These are phyloP conservation scores for Ceratoteleas bidentatus DNA, from an alignment of 1,140 invertebrate genomes.

Conservation along the genomic window DNA sequence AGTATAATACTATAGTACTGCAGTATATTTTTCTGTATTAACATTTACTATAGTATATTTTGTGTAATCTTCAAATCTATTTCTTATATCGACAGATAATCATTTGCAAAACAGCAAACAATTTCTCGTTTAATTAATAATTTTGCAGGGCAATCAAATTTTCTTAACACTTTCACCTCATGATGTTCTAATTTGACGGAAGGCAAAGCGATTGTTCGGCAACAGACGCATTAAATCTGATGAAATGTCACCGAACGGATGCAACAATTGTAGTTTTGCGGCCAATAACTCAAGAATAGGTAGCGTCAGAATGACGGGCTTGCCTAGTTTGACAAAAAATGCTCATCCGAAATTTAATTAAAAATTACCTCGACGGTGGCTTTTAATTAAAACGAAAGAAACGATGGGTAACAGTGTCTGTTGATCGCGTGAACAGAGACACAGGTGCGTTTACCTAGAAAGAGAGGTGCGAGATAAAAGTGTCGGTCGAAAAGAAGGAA, in stretches of 20 bases:
- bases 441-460: constrained; percentile 60
- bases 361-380: background rate
- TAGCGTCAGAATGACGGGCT: background rate
- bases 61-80: too few species aligned
- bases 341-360: too few species aligned
- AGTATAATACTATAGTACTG: too few species aligned
- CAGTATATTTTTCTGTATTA: too few species aligned
- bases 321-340: background rate
- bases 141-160: too few species aligned
- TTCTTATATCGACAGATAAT: too few species aligned
- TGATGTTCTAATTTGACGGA: constrained; percentile 20
- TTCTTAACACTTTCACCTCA: constrained; percentile 47
- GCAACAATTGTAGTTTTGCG: constrained; percentile 39
- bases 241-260: constrained; percentile 3
- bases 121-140: too few species aligned
- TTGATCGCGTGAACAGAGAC: constrained; percentile 7
- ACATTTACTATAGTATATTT: too few species aligned
- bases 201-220: constrained; percentile 27
- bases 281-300: constrained; percentile 6
- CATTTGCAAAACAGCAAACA: too few species aligned
- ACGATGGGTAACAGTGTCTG: background rate
- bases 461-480: constrained; percentile 46
- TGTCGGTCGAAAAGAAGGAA: constrained; percentile 31
- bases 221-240: constrained; percentile 33
- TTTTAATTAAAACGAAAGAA: constrained; percentile 14